Percentiles rank a stretch among this genome's conserved stretches.
Conservation (phyloP, 2,113 vertebrate genomes). For the Larimichthys crocea region DNA sequence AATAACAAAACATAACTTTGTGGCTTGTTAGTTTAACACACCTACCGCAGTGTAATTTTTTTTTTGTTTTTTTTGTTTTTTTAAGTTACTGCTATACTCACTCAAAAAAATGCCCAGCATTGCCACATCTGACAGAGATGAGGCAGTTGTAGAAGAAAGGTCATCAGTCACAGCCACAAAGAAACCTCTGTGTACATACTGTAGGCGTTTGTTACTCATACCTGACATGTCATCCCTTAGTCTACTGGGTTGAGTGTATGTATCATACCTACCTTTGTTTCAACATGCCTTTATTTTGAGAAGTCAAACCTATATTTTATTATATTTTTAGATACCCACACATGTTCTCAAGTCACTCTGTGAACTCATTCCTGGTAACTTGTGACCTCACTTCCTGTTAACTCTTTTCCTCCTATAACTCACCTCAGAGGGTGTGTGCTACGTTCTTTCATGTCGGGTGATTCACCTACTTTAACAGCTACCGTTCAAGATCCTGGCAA, state of each 20-base stretch:
- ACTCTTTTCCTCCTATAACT: constrained; percentile 17
- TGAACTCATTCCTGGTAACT: not conserved
- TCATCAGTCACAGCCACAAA: constrained; percentile 1
- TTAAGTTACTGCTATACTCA: not conserved
- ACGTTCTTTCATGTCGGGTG: constrained; percentile 25
- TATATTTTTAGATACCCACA: not conserved
- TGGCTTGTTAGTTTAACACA: constrained; percentile 4
- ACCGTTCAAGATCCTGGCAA: not conserved
- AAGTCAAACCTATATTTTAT: not conserved
- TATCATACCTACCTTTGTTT: not conserved
- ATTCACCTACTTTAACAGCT: constrained; percentile 47
- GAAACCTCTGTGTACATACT: not conserved
- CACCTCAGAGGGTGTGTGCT: constrained; percentile 29
- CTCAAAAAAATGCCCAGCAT: not conserved
- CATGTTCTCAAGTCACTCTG: not conserved
- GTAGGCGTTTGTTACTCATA: not conserved
- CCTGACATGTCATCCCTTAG: not conserved
- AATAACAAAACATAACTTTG: constrained; percentile 29
- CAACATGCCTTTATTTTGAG: not conserved
- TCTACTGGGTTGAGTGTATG: not conserved
- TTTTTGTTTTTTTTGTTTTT: not conserved
- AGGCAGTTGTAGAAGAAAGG: not conserved
- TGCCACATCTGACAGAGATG: constrained; percentile 40
- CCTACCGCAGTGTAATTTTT: not conserved
- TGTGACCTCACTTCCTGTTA: constrained; percentile 19